Percentiles rank a stretch among this genome's conserved stretches.
Evolutionary conservation across 2,797 vertebrate species (phyloP).

Genomic region (Anguilla megastoma): DNA sequence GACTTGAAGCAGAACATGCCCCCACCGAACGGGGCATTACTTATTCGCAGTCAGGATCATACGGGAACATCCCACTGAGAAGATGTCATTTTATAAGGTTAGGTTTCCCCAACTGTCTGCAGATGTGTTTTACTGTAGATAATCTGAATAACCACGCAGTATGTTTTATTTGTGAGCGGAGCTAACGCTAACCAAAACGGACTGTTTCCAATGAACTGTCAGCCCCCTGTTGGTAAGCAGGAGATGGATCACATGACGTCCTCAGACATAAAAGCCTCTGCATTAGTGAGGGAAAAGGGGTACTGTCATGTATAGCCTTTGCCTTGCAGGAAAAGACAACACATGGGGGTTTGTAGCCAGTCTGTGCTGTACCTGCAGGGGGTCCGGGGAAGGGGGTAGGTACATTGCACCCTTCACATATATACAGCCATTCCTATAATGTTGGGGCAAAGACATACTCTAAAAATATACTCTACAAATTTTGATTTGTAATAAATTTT

Average conservation of each 20-base stretch:
- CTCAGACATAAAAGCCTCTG: background rate
- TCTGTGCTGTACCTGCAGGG: background rate
- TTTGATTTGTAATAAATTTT: no score
- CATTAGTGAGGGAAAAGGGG: conserved; percentile 15
- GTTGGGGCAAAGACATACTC: no score
- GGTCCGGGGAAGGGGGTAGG: background rate
- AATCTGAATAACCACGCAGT: background rate
- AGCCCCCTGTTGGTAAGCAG: background rate
- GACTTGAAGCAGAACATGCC: background rate
- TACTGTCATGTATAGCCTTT: conserved; percentile 7
- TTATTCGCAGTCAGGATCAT: background rate
- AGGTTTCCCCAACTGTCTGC: background rate
- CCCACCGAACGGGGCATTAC: background rate
- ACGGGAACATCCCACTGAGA: background rate
- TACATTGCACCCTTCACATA: no score
- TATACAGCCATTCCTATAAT: no score
- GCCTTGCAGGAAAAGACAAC: background rate
- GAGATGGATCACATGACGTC: background rate
- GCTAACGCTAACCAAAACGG: background rate
- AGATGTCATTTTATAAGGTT: background rate
- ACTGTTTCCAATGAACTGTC: background rate
- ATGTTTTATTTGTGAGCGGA: background rate
- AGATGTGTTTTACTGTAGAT: background rate
- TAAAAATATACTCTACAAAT: no score
- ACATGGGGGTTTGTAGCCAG: background rate